phyloP scores from a whole-genome alignment of 2,888 invertebrate genomes.

The Pachycephus smyrnensis region DNA sequence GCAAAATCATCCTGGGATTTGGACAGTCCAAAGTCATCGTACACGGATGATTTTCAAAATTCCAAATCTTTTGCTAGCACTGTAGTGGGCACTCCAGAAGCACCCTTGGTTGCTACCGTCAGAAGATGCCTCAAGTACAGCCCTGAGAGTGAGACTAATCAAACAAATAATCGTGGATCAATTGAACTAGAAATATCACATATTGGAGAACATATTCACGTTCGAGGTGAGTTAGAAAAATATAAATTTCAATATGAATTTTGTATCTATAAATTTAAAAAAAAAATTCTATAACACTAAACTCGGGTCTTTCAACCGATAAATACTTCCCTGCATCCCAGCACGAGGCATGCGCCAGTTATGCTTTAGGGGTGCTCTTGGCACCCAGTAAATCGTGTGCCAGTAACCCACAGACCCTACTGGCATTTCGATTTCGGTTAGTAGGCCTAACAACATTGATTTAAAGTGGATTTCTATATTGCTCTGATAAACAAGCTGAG shows the following conservation, averaged over 20 bases:
- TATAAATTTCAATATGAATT: no score
- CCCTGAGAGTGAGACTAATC: conserved; percentile 47
- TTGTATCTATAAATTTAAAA: no score
- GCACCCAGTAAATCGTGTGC: conserved; percentile 58
- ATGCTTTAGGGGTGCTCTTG: conserved; percentile 46
- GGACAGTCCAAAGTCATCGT: conserved; percentile 59
- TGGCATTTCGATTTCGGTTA: conserved; percentile 58
- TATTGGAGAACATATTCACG: conserved; percentile 73
- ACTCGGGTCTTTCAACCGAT: no score
- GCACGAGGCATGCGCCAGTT: conserved; percentile 50
- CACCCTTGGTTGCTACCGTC: conserved; percentile 62
- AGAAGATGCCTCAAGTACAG: conserved; percentile 63
- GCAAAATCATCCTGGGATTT: conserved; percentile 50
- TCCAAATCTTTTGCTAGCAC: conserved; percentile 58
- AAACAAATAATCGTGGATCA: conserved; percentile 65
- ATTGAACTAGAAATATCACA: conserved; percentile 75
- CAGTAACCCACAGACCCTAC: conserved; percentile 64
- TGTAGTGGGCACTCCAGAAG: conserved; percentile 56
- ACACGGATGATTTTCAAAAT: conserved; percentile 57
- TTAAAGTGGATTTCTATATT: conserved; percentile 9
- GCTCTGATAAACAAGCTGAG: conserved; percentile 13
- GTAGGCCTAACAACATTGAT: conserved; percentile 52
- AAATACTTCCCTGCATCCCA: conserved; percentile 36
- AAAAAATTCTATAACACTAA: no score
- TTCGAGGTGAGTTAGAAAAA: conserved; percentile 43